These are phyloP conservation scores for Tragelaphus imberbis DNA, from an alignment of 2,113 vertebrate species.

Conservation along the genomic window DNA sequence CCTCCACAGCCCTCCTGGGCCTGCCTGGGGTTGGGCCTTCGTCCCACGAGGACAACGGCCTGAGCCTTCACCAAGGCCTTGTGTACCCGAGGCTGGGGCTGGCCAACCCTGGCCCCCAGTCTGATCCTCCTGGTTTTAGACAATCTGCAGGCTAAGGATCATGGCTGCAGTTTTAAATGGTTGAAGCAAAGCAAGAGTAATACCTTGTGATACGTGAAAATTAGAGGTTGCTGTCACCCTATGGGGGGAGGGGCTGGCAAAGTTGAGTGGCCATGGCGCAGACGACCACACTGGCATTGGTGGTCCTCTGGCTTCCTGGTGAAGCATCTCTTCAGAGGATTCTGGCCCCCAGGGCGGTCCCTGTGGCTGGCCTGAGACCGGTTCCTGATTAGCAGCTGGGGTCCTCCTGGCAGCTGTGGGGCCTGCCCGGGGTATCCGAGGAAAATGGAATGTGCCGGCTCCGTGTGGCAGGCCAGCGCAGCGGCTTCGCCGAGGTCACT, in stretches of 20 bases:
- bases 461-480: not conserved
- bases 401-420: not conserved
- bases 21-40: not conserved
- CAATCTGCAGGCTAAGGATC: not conserved
- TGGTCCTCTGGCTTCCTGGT: not conserved
- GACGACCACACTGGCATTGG: fast-evolving
- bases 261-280: not conserved
- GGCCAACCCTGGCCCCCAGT: fast-evolving
- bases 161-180: not conserved
- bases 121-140: not conserved
- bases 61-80: not conserved
- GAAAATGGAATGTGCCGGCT: not conserved
- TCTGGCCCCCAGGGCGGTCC: not conserved
- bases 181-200: not conserved
- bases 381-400: not conserved
- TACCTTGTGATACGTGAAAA: not conserved
- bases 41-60: too few species aligned
- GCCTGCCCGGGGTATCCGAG: not conserved
- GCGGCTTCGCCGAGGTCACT: not conserved
- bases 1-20: not conserved
- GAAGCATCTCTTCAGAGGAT: not conserved
- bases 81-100: not conserved
- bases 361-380: not conserved
- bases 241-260: not conserved
- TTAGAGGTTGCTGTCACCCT: not conserved